Evolutionary conservation across 2,113 vertebrate genomes (phyloP).

Genomic region (Hiodon alosoides): DNA sequence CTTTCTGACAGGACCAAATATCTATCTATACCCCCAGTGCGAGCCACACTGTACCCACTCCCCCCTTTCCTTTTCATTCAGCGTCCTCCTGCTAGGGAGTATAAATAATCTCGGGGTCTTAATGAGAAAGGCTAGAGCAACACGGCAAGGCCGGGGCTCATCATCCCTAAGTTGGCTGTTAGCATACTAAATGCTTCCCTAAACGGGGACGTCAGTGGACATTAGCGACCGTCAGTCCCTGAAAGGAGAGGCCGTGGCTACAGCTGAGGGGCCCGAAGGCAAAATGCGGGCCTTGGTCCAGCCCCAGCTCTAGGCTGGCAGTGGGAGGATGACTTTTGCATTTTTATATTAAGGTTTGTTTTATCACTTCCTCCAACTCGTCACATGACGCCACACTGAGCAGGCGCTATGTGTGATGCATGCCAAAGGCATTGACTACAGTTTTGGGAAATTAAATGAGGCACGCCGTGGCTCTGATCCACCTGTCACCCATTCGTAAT

Average conservation of each 20-base stretch:
- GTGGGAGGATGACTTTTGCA: too few species aligned
- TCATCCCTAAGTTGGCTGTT: constrained; percentile 66
- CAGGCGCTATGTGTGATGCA: too few species aligned
- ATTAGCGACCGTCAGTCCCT: constrained; percentile 52
- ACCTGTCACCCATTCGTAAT: too few species aligned
- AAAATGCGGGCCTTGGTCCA: too few species aligned
- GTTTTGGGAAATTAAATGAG: too few species aligned
- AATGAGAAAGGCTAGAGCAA: constrained; percentile 48
- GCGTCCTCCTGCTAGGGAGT: constrained; percentile 61
- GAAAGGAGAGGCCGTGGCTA: constrained; percentile 55
- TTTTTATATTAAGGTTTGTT: too few species aligned
- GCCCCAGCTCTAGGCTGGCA: too few species aligned
- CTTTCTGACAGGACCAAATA: constrained; percentile 56
- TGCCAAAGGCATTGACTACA: too few species aligned
- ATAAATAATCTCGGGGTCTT: constrained; percentile 49
- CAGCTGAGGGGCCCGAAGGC: not conserved
- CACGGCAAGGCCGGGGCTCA: constrained; percentile 63
- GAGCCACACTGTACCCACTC: constrained; percentile 62
- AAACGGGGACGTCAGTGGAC: constrained; percentile 66
- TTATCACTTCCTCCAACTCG: not conserved
- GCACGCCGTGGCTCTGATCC: too few species aligned
- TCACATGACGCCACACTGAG: not conserved
- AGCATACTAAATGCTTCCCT: constrained; percentile 72
- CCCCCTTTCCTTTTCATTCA: constrained; percentile 61
- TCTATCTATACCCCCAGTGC: constrained; percentile 68